These are phyloP conservation scores for Holacanthus passer DNA, from an alignment of 2,113 vertebrate genomes.

Conservation along the genomic window DNA sequence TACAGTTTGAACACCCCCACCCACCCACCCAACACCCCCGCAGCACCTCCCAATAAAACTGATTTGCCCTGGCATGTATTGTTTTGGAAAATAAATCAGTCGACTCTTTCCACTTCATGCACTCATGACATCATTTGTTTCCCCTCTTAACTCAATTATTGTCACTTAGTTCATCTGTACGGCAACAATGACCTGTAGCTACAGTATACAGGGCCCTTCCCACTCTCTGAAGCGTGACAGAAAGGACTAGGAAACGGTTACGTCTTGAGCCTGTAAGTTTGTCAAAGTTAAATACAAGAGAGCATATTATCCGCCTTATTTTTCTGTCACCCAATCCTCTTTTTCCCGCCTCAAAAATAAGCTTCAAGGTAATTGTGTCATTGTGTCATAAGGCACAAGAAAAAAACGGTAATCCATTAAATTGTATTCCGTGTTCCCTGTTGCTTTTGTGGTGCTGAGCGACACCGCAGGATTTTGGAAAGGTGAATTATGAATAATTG, in stretches of 20 bases:
- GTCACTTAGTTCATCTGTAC: slow-evolving; percentile 84
- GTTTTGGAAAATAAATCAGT: slow-evolving; percentile 82
- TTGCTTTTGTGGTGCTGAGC: slow-evolving; percentile 68
- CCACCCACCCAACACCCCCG: neutral
- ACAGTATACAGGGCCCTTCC: slow-evolving; percentile 51
- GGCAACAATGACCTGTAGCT: slow-evolving; percentile 78
- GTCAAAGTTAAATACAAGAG: slow-evolving; percentile 73
- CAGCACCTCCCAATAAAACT: slow-evolving; percentile 68
- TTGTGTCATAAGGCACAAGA: slow-evolving; percentile 70
- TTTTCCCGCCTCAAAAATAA: slow-evolving; percentile 71
- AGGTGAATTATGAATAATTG: slow-evolving; percentile 79
- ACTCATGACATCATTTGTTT: slow-evolving; percentile 81
- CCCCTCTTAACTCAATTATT: slow-evolving; percentile 85
- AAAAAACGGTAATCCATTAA: slow-evolving; percentile 78
- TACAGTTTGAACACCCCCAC: slow-evolving; percentile 29
- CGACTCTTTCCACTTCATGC: slow-evolving; percentile 80
- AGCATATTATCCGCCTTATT: slow-evolving; percentile 69
- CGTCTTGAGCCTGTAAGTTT: slow-evolving; percentile 68
- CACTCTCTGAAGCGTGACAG: slow-evolving; percentile 37
- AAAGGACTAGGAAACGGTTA: slow-evolving; percentile 46
- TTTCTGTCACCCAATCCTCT: slow-evolving; percentile 71
- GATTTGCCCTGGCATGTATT: slow-evolving; percentile 81
- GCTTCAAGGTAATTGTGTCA: slow-evolving; percentile 78
- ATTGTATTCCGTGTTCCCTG: slow-evolving; percentile 74
- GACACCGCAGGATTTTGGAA: slow-evolving; percentile 64